Conservation (phyloP, 2,113 vertebrate genomes). For the Trematocara stigmaticum region DNA sequence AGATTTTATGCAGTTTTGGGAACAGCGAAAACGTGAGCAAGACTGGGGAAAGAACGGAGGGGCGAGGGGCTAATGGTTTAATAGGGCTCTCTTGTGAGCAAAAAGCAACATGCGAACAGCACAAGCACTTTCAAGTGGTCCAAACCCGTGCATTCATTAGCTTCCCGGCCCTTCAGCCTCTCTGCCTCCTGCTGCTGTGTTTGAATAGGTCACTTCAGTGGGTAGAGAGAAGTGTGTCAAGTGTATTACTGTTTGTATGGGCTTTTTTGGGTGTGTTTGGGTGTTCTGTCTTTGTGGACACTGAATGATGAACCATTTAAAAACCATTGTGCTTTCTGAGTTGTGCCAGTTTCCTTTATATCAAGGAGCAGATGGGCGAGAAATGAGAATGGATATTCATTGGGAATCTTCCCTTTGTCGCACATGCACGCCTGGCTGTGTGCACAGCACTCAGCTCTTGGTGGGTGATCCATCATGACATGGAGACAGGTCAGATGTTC, state of each 20-base stretch:
- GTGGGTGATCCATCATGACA: constrained; percentile 70
- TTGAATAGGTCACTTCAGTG: constrained; percentile 57
- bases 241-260: constrained; percentile 40
- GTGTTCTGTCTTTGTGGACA: constrained; percentile 42
- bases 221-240: constrained; percentile 63
- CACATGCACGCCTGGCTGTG: constrained; percentile 51
- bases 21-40: background rate
- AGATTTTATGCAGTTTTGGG: constrained; percentile 39
- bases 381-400: constrained; percentile 70
- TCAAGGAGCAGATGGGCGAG: constrained; percentile 63
- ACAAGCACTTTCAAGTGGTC: constrained; percentile 38
- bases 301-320: constrained; percentile 62
- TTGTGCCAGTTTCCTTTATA: constrained; percentile 55
- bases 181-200: constrained; percentile 53
- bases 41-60: background rate
- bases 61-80: constrained; percentile 57
- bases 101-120: constrained; percentile 31
- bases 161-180: constrained; percentile 31
- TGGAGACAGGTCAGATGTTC: constrained; percentile 64
- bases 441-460: constrained; percentile 35
- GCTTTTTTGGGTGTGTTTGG: constrained; percentile 46
- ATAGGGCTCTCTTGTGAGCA: constrained; percentile 47
- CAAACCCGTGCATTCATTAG: constrained; percentile 52
- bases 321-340: constrained; percentile 39
- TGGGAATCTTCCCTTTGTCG: constrained; percentile 62